A percentile compares a stretch with the other conserved stretches of the same genome.
These are phyloP conservation scores for Mellivora capensis DNA, from an alignment of 2,113 vertebrate species.

Conservation along the genomic window DNA sequence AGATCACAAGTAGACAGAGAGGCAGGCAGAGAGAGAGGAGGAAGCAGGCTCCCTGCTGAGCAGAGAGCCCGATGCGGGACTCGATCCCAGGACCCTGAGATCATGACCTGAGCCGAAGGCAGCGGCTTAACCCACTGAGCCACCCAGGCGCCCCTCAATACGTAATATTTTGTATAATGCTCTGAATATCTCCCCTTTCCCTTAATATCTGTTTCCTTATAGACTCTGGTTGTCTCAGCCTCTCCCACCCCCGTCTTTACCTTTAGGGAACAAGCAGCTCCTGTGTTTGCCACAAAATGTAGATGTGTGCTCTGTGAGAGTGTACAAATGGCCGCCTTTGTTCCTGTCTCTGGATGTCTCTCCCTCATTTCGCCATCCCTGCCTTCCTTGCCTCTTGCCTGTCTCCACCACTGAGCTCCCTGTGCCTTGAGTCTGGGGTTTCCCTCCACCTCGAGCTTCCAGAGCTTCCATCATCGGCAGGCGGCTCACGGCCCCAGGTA, in stretches of 20 bases:
- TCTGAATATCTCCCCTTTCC: neutral
- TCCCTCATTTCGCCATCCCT: neutral
- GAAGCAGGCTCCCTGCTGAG: too few species aligned
- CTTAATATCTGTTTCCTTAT: neutral
- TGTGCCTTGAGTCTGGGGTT: neutral
- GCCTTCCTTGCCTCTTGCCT: neutral
- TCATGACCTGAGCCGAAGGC: too few species aligned
- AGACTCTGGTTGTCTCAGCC: neutral
- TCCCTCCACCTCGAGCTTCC: neutral
- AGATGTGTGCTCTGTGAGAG: neutral
- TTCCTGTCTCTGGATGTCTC: neutral
- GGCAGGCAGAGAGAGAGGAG: too few species aligned
- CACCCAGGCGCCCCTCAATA: too few species aligned
- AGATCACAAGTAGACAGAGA: too few species aligned
- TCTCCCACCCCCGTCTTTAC: neutral
- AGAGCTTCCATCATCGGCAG: neutral
- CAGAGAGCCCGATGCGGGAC: too few species aligned
- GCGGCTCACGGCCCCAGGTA: slow-evolving; percentile 41
- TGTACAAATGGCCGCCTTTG: neutral
- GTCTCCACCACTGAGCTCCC: neutral
- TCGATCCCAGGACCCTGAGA: too few species aligned
- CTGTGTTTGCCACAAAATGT: neutral
- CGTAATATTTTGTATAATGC: neutral
- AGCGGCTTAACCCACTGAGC: too few species aligned
- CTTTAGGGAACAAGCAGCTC: neutral